A percentile compares a stretch with the other conserved stretches of the same genome.
These are phyloP conservation scores for Decapterus maruadsi DNA, from an alignment of 2,797 vertebrate species.

Conservation along the genomic window DNA sequence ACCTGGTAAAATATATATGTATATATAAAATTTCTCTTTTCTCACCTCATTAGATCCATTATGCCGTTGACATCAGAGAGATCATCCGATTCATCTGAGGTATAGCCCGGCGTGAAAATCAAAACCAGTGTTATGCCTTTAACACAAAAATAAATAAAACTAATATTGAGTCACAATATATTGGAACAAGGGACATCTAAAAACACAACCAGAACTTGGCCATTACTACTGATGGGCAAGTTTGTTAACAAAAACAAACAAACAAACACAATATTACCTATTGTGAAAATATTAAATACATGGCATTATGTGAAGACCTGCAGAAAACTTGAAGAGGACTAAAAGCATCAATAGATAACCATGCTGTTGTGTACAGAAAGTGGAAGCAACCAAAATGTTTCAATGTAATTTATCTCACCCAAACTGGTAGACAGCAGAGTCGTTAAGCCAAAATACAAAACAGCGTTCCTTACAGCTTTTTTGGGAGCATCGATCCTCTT, in stretches of 20 bases:
- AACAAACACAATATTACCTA: too few relatives aligned
- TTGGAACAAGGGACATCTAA: neutral
- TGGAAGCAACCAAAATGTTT: too few relatives aligned
- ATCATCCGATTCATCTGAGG: neutral
- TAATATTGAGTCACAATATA: neutral
- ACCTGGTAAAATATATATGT: too few relatives aligned
- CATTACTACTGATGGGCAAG: neutral
- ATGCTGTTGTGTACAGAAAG: too few relatives aligned
- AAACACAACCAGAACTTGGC: neutral
- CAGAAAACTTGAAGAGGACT: too few relatives aligned
- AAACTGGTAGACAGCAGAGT: neutral
- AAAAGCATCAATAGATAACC: too few relatives aligned
- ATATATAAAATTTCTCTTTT: neutral
- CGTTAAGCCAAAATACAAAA: neutral
- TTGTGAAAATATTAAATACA: too few relatives aligned
- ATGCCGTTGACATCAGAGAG: neutral
- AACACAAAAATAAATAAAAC: neutral
- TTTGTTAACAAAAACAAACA: neutral
- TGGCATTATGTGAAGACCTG: too few relatives aligned
- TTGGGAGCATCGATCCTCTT: neutral
- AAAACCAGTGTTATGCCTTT: neutral
- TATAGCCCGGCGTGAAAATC: neutral
- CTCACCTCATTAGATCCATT: neutral
- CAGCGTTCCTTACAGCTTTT: neutral
- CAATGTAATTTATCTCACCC: neutral